Evolutionary conservation across 1,140 invertebrate species (phyloP).

Genomic region (Danaus melanippus): DNA sequence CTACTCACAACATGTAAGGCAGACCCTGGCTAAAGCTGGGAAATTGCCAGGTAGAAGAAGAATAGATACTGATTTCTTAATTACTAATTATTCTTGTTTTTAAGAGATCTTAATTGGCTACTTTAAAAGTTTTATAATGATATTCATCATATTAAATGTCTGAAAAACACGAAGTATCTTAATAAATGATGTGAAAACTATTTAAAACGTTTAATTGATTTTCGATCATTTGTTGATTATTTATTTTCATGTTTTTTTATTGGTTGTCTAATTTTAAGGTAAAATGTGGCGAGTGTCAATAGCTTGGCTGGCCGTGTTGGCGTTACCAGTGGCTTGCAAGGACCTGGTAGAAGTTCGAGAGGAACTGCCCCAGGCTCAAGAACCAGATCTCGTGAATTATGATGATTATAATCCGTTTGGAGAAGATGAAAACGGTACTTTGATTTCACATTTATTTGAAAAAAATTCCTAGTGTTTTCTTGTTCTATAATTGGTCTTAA

Average conservation of each 20-base stretch:
- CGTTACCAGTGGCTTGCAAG: constrained; percentile 35
- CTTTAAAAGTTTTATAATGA: background rate
- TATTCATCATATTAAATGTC: background rate
- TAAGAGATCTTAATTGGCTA: too few relatives aligned
- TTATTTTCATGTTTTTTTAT: too few relatives aligned
- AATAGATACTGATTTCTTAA: too few relatives aligned
- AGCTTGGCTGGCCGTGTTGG: constrained; percentile 38
- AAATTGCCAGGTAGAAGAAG: too few relatives aligned
- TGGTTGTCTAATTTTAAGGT: constrained; percentile 8
- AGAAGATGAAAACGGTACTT: constrained; percentile 54
- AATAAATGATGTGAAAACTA: too few relatives aligned
- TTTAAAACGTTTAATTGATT: too few relatives aligned
- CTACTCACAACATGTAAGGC: too few relatives aligned
- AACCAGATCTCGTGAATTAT: constrained; percentile 46
- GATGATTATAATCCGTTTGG: constrained; percentile 52
- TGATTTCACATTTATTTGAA: background rate
- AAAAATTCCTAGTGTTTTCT: too few relatives aligned
- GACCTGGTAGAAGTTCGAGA: constrained; percentile 36
- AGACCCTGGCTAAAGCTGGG: too few relatives aligned
- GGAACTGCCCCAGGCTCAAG: constrained; percentile 43
- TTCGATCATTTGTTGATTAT: too few relatives aligned
- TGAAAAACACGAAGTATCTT: too few relatives aligned
- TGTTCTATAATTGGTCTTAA: background rate
- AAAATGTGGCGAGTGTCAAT: constrained; percentile 38
- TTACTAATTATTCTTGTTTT: too few relatives aligned